These are phyloP conservation scores for Capitulum mitella DNA, from an alignment of 2,888 invertebrate species.

Conservation along the genomic window DNA sequence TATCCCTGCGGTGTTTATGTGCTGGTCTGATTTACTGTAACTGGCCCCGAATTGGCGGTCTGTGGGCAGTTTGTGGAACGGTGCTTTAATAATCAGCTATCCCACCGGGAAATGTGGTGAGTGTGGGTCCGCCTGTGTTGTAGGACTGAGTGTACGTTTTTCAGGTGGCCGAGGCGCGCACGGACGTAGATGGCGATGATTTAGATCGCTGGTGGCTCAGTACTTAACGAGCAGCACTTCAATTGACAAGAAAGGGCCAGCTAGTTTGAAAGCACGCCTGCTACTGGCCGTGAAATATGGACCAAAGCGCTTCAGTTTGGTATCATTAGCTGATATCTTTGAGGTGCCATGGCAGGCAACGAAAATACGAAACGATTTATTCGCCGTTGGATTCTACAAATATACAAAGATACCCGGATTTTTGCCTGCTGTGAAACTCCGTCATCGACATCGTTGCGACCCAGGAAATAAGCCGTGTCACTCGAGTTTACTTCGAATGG, in stretches of 20 bases:
- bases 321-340: too few species aligned
- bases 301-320: too few species aligned
- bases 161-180: background rate
- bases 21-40: background rate
- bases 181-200: background rate
- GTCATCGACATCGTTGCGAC: too few species aligned
- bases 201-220: background rate
- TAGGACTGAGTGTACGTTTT: background rate
- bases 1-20: background rate
- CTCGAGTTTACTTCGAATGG: too few species aligned
- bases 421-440: too few species aligned
- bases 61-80: background rate
- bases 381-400: background rate
- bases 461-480: too few species aligned
- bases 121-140: background rate
- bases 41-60: background rate
- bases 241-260: background rate
- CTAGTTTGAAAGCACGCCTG: background rate
- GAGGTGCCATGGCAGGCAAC: too few species aligned
- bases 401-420: background rate
- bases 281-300: too few species aligned
- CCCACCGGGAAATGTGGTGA: background rate
- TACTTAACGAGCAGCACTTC: background rate
- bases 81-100: background rate
- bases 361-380: background rate